Percentiles rank a stretch among this genome's conserved stretches.
Conservation (phyloP, 2,113 vertebrate genomes). For the Anguilla japonica region DNA sequence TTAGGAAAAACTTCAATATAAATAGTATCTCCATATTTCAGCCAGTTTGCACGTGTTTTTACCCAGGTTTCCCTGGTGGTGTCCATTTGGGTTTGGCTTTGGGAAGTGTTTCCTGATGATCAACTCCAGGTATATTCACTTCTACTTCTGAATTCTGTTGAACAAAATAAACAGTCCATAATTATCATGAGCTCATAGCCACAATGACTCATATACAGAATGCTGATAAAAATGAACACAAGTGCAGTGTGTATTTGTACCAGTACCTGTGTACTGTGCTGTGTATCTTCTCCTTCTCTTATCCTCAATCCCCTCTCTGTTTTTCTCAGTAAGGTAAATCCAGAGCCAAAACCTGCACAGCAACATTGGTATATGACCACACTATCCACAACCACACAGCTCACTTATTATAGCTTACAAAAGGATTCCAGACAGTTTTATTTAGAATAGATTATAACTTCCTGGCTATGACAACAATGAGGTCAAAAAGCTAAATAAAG, state of each 20-base stretch:
- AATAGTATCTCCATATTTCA: neutral
- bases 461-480: neutral
- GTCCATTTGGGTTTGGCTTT: constrained; percentile 62
- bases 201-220: neutral
- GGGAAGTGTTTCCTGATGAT: constrained; percentile 38
- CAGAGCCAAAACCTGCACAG: constrained; percentile 56
- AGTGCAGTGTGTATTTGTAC: neutral
- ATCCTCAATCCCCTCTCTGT: constrained; percentile 44
- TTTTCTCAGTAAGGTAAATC: constrained; percentile 64
- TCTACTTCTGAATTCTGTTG: constrained; percentile 46
- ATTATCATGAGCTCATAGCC: neutral
- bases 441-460: neutral
- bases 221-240: neutral
- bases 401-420: neutral
- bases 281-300: constrained; percentile 18
- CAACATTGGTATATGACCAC: neutral
- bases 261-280: constrained; percentile 44
- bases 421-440: neutral
- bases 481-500: neutral
- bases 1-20: neutral
- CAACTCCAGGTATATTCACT: constrained; percentile 34
- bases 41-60: constrained; percentile 19
- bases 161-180: neutral
- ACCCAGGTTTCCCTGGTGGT: constrained; percentile 66
- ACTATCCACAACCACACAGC: neutral